Percentiles rank a stretch among this genome's conserved stretches.
Conservation (phyloP, 2,888 invertebrate species). For the Conomelus anceps region DNA sequence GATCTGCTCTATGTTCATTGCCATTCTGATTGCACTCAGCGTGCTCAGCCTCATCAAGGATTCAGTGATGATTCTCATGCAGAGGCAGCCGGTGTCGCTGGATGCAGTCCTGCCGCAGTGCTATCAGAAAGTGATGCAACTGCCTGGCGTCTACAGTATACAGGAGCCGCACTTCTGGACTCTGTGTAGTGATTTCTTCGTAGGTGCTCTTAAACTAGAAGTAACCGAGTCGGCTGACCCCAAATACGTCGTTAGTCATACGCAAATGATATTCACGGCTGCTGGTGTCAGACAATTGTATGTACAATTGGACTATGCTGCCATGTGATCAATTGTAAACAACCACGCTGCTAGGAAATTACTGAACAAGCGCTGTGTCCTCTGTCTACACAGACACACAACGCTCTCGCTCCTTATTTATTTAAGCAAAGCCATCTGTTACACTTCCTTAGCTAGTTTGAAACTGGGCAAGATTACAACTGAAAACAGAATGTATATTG, state of each 20-base stretch:
- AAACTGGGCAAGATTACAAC: not conserved
- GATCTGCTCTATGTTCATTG: slow-evolving; percentile 95
- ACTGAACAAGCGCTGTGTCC: not conserved
- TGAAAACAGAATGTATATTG: not conserved
- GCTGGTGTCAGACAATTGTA: slow-evolving; percentile 86
- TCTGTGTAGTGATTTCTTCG: slow-evolving; percentile 85
- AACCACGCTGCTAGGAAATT: too few species aligned
- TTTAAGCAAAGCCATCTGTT: not conserved
- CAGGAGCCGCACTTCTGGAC: slow-evolving; percentile 99
- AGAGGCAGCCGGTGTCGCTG: slow-evolving; percentile 76
- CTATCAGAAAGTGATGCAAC: slow-evolving; percentile 77
- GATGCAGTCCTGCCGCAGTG: slow-evolving; percentile 80
- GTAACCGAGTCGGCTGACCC: slow-evolving; percentile 90
- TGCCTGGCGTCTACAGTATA: slow-evolving; percentile 91
- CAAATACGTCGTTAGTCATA: slow-evolving; percentile 84
- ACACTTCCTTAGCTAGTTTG: not conserved
- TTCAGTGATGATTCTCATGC: slow-evolving; percentile 87
- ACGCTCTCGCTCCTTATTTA: not conserved
- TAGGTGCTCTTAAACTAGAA: slow-evolving; percentile 90
- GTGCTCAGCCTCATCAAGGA: slow-evolving; percentile 78
- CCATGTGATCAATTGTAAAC: slow-evolving; percentile 53
- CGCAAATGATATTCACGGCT: slow-evolving; percentile 89
- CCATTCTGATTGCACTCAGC: slow-evolving; percentile 81
- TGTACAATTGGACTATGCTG: slow-evolving; percentile 87
- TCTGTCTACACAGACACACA: not conserved